Base-by-base conservation (phyloP, 2,113 vertebrate genomes). In the Tragelaphus scriptus region DNA sequence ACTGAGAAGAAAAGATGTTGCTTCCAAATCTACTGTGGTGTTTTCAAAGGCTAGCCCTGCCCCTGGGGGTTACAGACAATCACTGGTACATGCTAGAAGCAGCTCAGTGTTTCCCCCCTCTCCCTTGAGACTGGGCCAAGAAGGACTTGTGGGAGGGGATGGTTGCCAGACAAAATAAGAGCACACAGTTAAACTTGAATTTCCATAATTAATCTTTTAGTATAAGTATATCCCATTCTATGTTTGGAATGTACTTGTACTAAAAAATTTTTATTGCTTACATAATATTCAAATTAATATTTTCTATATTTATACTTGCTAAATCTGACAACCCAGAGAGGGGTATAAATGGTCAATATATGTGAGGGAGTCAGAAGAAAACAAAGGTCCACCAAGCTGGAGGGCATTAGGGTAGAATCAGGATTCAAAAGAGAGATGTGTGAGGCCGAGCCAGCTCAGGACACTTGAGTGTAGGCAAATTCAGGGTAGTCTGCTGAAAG, bases 31-130 rank as follows among this genome's bases (percentile, higher is more conserved):
- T 47, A 55, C 16, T 6, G 12, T 21, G 14, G 49, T 30, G n/a
- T 14, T 25, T 6, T 25, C 51, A 30, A 68, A 85, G 82, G 32
- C 63, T 28, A 25, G 65, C 13, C 56, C 56, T 90, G 81, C n/a
- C 82, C 91, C 79, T 97, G 55, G 40, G 56, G 68, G 90, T 30
- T 4, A 49, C 4, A 65, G 32, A 75, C 25, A 4, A 53, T 79
- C 85, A 36, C 30, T 26, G 56, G 10, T 19, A 1, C 17, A 13
- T 59, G 19, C 4, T 14, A 49, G 49, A 58, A 53, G 44, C 15
- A 25, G 16, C 0, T 7, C 32, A 0, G 0, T 0, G 8, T 0
- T 0, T 9, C 25, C 26, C 3, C 19, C 21, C 25, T 28, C 23
- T 80, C 53, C 13, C 49, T 4, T 32, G 28, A 87, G 49, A 12